Percentiles rank a stretch among this genome's conserved stretches.
Conservation (phyloP, 2,888 invertebrate species). For the Carabus problematicus region DNA sequence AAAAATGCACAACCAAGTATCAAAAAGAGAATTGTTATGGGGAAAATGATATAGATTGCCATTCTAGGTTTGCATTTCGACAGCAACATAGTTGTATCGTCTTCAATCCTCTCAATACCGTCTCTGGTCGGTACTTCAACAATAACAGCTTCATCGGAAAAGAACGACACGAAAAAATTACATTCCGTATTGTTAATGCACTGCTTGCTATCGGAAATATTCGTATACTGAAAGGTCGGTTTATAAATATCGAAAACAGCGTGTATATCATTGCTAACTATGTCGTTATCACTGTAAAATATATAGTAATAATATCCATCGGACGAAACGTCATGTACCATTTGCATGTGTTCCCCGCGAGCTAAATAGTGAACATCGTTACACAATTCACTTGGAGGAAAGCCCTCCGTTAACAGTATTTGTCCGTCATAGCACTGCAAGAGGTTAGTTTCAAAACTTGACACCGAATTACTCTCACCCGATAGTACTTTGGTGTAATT, state of each 20-base stretch:
- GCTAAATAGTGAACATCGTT: conserved; percentile 74
- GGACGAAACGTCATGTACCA: conserved; percentile 73
- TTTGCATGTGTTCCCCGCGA: conserved; percentile 71
- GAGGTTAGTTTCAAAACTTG: conserved; percentile 82
- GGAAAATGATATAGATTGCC: conserved; percentile 81
- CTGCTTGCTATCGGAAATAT: conserved; percentile 69
- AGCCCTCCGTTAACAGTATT: conserved; percentile 75
- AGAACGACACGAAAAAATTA: conserved; percentile 73
- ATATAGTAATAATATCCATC: conserved; percentile 91
- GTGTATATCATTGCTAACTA: conserved; percentile 80
- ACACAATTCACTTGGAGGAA: conserved; percentile 73
- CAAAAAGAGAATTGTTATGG: conserved; percentile 76
- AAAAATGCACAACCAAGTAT: conserved; percentile 84
- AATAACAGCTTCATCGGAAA: conserved; percentile 80
- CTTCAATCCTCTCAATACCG: conserved; percentile 78
- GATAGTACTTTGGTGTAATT: conserved; percentile 63
- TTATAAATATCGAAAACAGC: conserved; percentile 86
- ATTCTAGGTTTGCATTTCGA: conserved; percentile 83
- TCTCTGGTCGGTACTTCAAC: conserved; percentile 85
- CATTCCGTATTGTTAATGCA: conserved; percentile 82
- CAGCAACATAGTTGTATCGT: conserved; percentile 73
- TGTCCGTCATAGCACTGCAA: conserved; percentile 78
- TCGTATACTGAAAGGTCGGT: conserved; percentile 80
- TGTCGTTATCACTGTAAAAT: conserved; percentile 86
- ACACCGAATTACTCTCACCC: conserved; percentile 71